Evolutionary conservation across 2,888 invertebrate genomes (phyloP), one percentile per base, ranked within the genome.

Genomic region (Tridacna crocea): DNA sequence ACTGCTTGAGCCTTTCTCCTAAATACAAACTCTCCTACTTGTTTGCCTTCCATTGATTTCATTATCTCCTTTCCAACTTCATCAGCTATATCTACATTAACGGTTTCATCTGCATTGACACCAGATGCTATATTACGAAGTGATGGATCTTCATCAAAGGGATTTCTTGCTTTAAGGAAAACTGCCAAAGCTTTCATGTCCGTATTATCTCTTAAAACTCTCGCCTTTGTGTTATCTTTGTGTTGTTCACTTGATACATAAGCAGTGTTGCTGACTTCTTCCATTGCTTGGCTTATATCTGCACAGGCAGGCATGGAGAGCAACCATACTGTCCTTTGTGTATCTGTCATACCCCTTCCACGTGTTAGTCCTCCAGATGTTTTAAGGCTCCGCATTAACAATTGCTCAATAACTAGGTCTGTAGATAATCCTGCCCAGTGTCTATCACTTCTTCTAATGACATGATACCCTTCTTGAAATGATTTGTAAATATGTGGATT

Each of bases 331-430:
- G n/a, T 63, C n/a, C 63, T 19, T 63, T 63, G 24, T 19, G 24
- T 22, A 11, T 63, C 15, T 63, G 63, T 63, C 63, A 63, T 63
- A 17, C 24, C 63, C 24, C 24, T 24, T 63, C 19, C 63, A 12
- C 63, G 19, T 63, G 19, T 22, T n/a, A n/a, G n/a, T 26, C 66
- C 66, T 10, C 66, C 66, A 13, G 24, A 13, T 24, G 66, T 27
- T 26, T 36, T 27, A 15, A 27, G 15, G 19, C 60, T 60, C 19
- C 66, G 13, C 66, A 66, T 66, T 19, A 66, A 19, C 8, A 66
- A 10, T 19, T 66, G 66, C 27, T 66, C 36, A 26, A 66, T 66
- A 8, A 36, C 66, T 66, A 27, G 27, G 19, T 66, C 66, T 66
- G 66, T 24, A 13, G 66, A 66, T 15, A 27, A 27, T 11, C 66